Evolutionary conservation across 2,797 vertebrate genomes (phyloP), one percentile per base, ranked within the genome.

Genomic region (Gephyroberyx darwinii): DNA sequence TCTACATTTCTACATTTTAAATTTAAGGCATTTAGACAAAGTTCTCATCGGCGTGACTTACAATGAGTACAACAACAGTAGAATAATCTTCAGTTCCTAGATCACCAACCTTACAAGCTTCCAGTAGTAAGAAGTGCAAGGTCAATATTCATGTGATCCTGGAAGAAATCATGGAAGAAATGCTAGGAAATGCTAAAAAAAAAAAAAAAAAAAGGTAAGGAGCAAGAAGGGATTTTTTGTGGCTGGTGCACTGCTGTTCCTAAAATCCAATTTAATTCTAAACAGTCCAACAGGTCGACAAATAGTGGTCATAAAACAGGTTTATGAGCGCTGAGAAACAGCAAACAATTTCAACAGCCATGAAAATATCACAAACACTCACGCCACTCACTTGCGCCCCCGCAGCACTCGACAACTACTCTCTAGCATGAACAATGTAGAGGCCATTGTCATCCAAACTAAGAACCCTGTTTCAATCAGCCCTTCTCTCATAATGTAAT

Each of bases 391-490:
- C 66, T 39, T n/a, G 5, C 55, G 37, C 47, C 48, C 50, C 35
- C 63, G 61, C 57, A 74, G 37, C 63, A 54, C 67, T 71, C 8
- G 1, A 50, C 70, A 66, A 73, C 43, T 67, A 59, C 73, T 78
- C 61, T 69, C 22, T 13, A 53, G 54, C 16, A 7, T 0, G 1
- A 8, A n/a, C 54, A 33, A 22, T 67, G 48, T 41, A 58, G 65
- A 20, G 14, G 39, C 60, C 41, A 75, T 74, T 83, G 68, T 71
- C 65, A 57, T 68, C 82, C 73, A 73, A 77, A 74, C 43, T n/a
- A 80, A 65, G 59, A 63, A 63, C 62, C 69, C 66, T 68, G 57
- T 26, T 77, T 84, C 80, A 72, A 62, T 79, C 77, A 74, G 83
- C 13, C 41, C 63, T 47, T 59, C 48, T 76, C 51, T 77, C 65